Conservation (phyloP, 2,113 vertebrate species). For the Baryphthengus martii region DNA sequence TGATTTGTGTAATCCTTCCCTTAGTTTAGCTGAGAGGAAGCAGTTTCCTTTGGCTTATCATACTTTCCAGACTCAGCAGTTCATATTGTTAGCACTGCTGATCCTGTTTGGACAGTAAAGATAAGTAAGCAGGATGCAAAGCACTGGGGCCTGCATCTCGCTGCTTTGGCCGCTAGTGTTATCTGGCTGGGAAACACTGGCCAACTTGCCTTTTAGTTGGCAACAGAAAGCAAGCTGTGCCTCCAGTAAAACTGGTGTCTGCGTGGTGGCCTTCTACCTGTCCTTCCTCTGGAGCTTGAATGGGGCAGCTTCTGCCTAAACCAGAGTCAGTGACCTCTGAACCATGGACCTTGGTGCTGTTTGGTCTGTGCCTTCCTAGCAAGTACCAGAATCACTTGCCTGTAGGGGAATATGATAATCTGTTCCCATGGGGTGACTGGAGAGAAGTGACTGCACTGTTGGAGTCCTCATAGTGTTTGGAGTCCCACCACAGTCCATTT, state of each 20-base stretch:
- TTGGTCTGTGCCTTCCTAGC: neutral
- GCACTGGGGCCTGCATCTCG: neutral
- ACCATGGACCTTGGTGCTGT: neutral
- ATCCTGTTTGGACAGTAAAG: slow-evolving; percentile 45
- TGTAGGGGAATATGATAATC: neutral
- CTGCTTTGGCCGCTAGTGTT: neutral
- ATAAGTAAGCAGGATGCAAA: slow-evolving; percentile 34
- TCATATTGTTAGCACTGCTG: slow-evolving; percentile 50
- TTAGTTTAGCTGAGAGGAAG: slow-evolving; percentile 35
- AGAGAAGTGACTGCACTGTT: neutral
- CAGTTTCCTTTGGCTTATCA: slow-evolving; percentile 44
- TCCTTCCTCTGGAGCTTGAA: neutral
- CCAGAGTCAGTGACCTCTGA: neutral
- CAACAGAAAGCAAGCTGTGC: neutral
- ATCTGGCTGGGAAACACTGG: neutral
- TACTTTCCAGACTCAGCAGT: slow-evolving; percentile 58
- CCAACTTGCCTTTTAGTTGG: neutral
- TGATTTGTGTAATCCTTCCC: slow-evolving; percentile 21
- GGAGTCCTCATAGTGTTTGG: neutral
- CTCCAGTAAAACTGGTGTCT: neutral
- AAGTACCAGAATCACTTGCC: neutral
- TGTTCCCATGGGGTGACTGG: neutral
- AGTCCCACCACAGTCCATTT: neutral
- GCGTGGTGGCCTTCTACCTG: neutral
- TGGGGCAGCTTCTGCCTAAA: neutral